Evolutionary conservation across 1,140 invertebrate species (phyloP), one percentile per base, ranked within the genome.

Genomic region (Triops longicaudatus): DNA sequence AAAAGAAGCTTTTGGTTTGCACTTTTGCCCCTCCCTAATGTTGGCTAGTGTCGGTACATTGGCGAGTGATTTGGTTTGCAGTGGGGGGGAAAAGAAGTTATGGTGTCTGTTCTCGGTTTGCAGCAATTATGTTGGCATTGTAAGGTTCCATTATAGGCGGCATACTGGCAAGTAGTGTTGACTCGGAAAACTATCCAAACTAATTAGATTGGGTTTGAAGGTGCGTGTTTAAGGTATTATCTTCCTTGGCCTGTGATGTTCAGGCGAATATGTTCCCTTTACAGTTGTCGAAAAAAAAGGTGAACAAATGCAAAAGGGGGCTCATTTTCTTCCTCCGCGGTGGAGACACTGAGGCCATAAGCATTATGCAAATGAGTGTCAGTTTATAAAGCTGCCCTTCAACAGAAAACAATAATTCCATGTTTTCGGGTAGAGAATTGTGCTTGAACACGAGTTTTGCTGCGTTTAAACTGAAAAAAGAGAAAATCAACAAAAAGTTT

Each of bases 171-270:
- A 63, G 50, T 14, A 9, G 14, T 63, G 50, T 63, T 63, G 14
- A 63, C 50, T 63, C 50, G 22, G 17, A 14, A 22, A 63, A 63
- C 50, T 63, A 63, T 63, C 50, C 50, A 10, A 14, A 22, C 50
- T 63, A 63, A 63, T 63, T 63, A 63, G 50, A 63, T 63, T 63
- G 50, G 50, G 50, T 63, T 63, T 22, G 50, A 37, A 37, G 50
- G 50, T 63, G 50, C 50, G 50, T 63, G 50, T 63, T 63, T 63
- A 22, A 22, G 50, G 50, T 22, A 63, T 63, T 63, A 22, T 22
- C 14, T 22, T 63, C 17, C 50, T 22, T 63, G 31, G 31, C 7
- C 31, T 37, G 31, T 37, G 31, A 2, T 37, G 31, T 63, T 63
- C 50, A 22, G 50, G 50, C 14, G 50, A 7, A 63, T 14, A 63